These are phyloP conservation scores for Microplitis deprimator DNA, from an alignment of 2,888 invertebrate species.

Conservation along the genomic window DNA sequence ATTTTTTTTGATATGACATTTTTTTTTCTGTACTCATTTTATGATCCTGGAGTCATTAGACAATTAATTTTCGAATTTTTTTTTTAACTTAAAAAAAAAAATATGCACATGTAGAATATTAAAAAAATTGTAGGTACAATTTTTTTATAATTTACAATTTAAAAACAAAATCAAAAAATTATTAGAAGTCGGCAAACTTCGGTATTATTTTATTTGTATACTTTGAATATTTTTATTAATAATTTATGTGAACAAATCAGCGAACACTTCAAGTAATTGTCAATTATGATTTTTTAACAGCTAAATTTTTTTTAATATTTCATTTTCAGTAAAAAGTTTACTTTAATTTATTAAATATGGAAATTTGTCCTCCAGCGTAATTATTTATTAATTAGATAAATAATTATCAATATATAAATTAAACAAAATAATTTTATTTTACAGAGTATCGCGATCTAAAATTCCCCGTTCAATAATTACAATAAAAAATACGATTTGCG, in stretches of 20 bases:
- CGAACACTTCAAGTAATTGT: conserved; percentile 10
- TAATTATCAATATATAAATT: conserved; percentile 1
- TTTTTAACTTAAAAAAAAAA: too few relatives aligned
- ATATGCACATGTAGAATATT: too few relatives aligned
- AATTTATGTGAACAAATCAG: neutral
- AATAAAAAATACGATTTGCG: conserved; percentile 62
- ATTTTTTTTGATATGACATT: neutral
- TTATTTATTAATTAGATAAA: conserved; percentile 6
- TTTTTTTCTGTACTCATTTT: neutral
- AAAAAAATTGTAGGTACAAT: too few relatives aligned
- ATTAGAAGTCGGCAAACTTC: too few relatives aligned
- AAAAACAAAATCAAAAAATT: too few relatives aligned
- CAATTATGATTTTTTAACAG: conserved; percentile 1
- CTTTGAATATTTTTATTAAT: neutral
- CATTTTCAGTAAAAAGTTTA: conserved; percentile 5
- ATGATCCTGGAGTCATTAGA: neutral
- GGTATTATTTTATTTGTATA: neutral
- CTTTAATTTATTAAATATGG: conserved; percentile 54
- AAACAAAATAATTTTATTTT: conserved; percentile 11
- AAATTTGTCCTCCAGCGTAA: conserved; percentile 56
- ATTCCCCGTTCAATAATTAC: conserved; percentile 58
- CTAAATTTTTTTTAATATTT: neutral
- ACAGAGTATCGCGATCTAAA: conserved; percentile 43
- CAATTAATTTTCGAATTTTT: too few relatives aligned
- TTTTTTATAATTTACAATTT: too few relatives aligned